Conservation (phyloP, 1,140 invertebrate species). For the Neodiprion lecontei region DNA sequence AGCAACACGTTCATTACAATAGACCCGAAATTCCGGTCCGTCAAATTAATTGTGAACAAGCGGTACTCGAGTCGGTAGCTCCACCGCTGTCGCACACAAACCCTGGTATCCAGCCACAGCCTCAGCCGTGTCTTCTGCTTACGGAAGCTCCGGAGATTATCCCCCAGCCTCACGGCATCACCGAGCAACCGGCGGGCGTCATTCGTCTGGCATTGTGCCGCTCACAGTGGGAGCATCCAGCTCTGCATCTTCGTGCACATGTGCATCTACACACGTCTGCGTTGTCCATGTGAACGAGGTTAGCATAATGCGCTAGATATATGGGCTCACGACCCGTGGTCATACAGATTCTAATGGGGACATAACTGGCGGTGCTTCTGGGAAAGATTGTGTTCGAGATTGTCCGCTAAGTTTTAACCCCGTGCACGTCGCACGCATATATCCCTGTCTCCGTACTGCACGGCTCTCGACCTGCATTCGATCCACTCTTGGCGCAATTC, state of each 20-base stretch:
- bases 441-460: background rate
- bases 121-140: conserved; percentile 16
- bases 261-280: conserved; percentile 27
- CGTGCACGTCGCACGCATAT: background rate
- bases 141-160: conserved; percentile 34
- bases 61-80: conserved; percentile 2
- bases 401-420: conserved; percentile 16
- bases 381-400: conserved; percentile 41
- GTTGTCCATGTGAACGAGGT: conserved; percentile 36
- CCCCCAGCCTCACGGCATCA: background rate
- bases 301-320: conserved; percentile 39
- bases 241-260: conserved; percentile 25
- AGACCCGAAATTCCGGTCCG: conserved; percentile 25
- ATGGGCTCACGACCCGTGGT: conserved; percentile 50
- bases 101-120: too few species aligned
- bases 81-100: too few species aligned
- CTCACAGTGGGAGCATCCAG: conserved; percentile 40
- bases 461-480: too few species aligned
- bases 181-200: conserved; percentile 14
- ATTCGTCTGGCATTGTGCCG: conserved; percentile 35
- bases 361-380: conserved; percentile 33
- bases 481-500: too few species aligned
- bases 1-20: conserved; percentile 32
- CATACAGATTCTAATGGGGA: conserved; percentile 48
- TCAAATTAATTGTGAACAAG: conserved; percentile 42